A percentile compares a stretch with the other conserved stretches of the same genome.
These are phyloP conservation scores for Hypercompe scribonia DNA, from an alignment of 2,888 invertebrate genomes.

Conservation along the genomic window DNA sequence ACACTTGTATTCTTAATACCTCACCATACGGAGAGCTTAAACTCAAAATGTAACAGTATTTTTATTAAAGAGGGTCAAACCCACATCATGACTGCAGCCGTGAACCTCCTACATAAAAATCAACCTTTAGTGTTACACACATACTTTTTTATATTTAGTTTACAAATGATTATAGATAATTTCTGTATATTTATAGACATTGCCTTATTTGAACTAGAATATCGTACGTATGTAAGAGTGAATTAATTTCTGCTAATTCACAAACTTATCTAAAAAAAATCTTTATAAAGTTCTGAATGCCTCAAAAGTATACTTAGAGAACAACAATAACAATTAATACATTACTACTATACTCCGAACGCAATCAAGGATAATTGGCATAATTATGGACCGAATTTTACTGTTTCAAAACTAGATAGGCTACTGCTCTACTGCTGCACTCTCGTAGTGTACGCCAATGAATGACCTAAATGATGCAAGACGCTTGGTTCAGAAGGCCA, in stretches of 20 bases:
- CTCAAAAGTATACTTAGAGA: conserved; percentile 3
- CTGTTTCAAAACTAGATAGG: conserved; percentile 39
- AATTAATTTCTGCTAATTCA: not conserved
- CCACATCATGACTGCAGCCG: no score
- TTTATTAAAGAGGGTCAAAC: no score
- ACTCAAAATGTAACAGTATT: no score
- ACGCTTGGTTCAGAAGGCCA: conserved; percentile 49
- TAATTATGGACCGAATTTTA: conserved; percentile 31
- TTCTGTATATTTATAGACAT: no score
- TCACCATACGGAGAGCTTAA: no score
- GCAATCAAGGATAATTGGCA: conserved; percentile 29
- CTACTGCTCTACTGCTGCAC: conserved; percentile 28
- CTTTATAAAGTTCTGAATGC: conserved; percentile 3
- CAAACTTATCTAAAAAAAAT: not conserved
- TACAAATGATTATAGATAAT: no score
- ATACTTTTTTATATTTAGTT: no score
- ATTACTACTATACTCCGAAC: not conserved
- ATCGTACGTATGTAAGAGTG: not conserved
- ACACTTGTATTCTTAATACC: no score
- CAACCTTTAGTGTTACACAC: no score
- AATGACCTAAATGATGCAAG: conserved; percentile 58
- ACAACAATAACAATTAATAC: conserved; percentile 2
- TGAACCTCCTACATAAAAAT: no score
- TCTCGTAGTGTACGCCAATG: conserved; percentile 28
- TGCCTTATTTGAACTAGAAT: no score